Evolutionary conservation across 2,888 invertebrate genomes (phyloP), one percentile per base, ranked within the genome.

Genomic region (Dolichopus griseipennis): DNA sequence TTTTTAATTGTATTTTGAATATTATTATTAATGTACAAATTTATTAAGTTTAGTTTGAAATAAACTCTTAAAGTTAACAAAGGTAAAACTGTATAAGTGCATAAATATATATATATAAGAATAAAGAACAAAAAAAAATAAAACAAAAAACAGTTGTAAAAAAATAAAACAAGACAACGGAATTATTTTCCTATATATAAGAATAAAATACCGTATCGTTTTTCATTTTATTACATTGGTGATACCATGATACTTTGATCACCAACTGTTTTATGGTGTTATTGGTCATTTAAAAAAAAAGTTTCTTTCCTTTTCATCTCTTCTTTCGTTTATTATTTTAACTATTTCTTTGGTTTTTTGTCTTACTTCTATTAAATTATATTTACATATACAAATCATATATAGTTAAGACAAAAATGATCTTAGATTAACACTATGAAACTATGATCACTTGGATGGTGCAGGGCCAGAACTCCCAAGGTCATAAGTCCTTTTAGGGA

Each of bases 181-280:
- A 41, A 41, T 41, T 15, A 27, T 41, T 41, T 41, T 41, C 9
- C 41, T 41, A 9, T 41, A n/a, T n/a, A n/a, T n/a, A n/a, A n/a
- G n/a, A n/a, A n/a, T n/a, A 41, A 7, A 41, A 41, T 12, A 41
- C 9, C 41, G 41, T 41, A 41, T 41, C 41, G 41, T 41, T 41
- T 52, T 52, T 52, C 52, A 18, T 52, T 52, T 52, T 52, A 52
- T 52, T 52, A n/a, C n/a, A n/a, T n/a, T 52, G 52, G n/a, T 52
- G 52, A 52, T 41, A 41, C 41, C 15, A 41, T 12, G 41, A 41
- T 52, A 52, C 52, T 52, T 18, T 2, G 18, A 52, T 52, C 52
- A 52, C 52, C 9, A 12, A 52, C 52, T 52, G 52, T 52, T 52
- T 52, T 52, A 52, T 52, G 52, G 52, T 52, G 52, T 52, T 52